Evolutionary conservation across 2,797 vertebrate genomes (phyloP).

Genomic region (Pterois miles): DNA sequence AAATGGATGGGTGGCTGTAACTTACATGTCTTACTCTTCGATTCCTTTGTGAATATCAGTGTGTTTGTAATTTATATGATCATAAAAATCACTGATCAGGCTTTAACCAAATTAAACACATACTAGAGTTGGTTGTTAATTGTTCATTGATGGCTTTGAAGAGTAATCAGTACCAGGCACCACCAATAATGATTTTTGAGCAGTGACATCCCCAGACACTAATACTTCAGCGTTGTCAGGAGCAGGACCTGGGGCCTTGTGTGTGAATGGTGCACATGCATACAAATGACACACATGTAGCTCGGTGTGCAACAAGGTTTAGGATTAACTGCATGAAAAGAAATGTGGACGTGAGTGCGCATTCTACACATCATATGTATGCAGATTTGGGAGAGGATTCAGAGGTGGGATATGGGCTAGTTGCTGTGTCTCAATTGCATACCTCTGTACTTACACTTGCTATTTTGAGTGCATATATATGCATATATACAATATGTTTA

Average conservation of each 20-base stretch:
- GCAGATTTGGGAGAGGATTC: not conserved
- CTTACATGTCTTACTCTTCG: not conserved
- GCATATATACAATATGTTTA: too few species aligned
- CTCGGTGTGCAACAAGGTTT: not conserved
- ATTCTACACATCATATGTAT: not conserved
- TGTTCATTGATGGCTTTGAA: constrained; percentile 38
- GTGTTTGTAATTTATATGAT: not conserved
- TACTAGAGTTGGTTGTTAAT: constrained; percentile 25
- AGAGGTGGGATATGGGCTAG: not conserved
- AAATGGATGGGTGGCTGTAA: constrained; percentile 10
- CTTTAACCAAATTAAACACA: not conserved
- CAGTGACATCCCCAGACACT: constrained; percentile 30
- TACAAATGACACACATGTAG: constrained; percentile 21
- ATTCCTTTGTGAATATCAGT: not conserved
- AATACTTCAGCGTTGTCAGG: constrained; percentile 48
- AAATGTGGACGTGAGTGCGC: not conserved
- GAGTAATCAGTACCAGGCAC: constrained; percentile 29
- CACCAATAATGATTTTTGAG: constrained; percentile 52
- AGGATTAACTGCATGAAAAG: not conserved
- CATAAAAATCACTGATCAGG: not conserved
- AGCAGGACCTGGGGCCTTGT: not conserved
- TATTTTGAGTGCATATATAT: not conserved
- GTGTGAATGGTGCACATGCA: constrained; percentile 36
- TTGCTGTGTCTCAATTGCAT: not conserved
- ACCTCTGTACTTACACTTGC: not conserved